These are phyloP conservation scores for Sorex maritimensis DNA, from an alignment of 2,797 vertebrate species.

Conservation along the genomic window DNA sequence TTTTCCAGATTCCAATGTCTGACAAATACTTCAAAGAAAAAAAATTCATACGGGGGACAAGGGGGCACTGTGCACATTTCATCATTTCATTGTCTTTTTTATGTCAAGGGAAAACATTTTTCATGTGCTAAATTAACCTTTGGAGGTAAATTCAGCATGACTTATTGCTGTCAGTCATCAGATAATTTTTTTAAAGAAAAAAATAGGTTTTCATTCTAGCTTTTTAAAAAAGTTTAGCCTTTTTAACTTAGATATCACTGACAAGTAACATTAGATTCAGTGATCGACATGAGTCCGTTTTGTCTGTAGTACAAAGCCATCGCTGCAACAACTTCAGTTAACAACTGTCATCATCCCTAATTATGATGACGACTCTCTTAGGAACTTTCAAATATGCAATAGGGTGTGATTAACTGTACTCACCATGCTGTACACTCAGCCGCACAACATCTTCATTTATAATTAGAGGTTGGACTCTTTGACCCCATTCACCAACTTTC, in stretches of 20 bases:
- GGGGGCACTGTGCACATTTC: too few species aligned
- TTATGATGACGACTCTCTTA: background rate
- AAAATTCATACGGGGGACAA: constrained; percentile 31
- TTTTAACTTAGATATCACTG: background rate
- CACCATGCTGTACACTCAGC: background rate
- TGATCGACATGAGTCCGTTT: background rate
- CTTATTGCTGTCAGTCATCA: too few species aligned
- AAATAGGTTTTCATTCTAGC: background rate
- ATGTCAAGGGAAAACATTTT: too few species aligned
- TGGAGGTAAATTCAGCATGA: too few species aligned
- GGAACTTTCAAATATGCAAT: background rate
- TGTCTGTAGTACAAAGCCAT: background rate
- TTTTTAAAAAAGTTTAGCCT: background rate
- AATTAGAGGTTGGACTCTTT: background rate
- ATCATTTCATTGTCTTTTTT: too few species aligned
- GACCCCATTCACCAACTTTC: background rate
- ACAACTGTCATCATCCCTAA: background rate
- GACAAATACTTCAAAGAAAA: constrained; percentile 46
- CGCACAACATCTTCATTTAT: background rate
- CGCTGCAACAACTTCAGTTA: background rate
- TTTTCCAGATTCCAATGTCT: background rate
- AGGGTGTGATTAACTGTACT: background rate
- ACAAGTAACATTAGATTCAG: background rate
- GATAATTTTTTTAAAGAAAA: too few species aligned
- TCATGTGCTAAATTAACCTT: too few species aligned